Evolutionary conservation across 2,888 invertebrate species (phyloP).

Genomic region (Lottia scabra): DNA sequence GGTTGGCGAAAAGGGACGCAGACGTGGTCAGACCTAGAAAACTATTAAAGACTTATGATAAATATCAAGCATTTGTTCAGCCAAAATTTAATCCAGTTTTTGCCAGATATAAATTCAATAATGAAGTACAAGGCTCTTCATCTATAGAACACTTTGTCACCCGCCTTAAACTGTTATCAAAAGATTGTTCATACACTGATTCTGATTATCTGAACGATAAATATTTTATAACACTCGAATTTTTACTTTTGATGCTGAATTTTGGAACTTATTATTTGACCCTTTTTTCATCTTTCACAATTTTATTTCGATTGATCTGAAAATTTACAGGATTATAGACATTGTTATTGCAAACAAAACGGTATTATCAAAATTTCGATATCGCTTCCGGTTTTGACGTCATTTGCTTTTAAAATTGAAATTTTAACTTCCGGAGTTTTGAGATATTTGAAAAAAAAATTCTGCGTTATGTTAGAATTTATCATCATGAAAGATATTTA

Average conservation of each 20-base stretch:
- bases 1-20: conserved; percentile 28
- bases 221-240: background rate
- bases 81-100: conserved; percentile 24
- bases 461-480: no score
- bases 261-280: background rate
- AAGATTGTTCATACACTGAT: conserved; percentile 16
- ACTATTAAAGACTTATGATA: conserved; percentile 2
- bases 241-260: no score
- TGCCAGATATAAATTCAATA: conserved; percentile 18
- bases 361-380: no score
- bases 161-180: conserved; percentile 9
- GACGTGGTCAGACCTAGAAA: conserved; percentile 2
- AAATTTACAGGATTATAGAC: no score
- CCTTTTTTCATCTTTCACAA: no score
- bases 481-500: no score
- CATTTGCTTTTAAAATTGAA: no score
- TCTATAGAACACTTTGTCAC: background rate
- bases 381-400: no score
- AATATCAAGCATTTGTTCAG: conserved; percentile 18
- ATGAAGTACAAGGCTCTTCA: background rate
- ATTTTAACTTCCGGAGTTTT: no score
- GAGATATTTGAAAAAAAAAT: no score
- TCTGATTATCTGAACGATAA: conserved; percentile 2
- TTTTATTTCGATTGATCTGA: no score
- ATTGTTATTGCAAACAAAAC: no score